Percentiles rank a stretch among this genome's conserved stretches.
Conservation (phyloP, 2,113 vertebrate species). For the Rhizomys pruinosus region DNA sequence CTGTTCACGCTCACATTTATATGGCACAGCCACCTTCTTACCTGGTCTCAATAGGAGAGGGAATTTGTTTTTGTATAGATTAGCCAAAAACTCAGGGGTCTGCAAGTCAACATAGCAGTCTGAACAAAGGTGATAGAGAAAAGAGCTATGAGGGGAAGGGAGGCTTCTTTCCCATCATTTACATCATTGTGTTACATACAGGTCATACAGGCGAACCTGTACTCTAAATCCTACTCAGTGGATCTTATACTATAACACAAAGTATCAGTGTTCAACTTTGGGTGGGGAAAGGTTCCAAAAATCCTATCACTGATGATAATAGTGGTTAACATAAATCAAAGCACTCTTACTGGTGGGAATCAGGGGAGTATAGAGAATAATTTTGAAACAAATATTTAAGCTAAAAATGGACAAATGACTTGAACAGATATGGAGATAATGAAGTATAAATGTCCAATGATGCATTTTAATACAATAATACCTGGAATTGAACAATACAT, state of each 20-base stretch:
- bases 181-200: neutral
- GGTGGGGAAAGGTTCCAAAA: neutral
- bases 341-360: too few relatives aligned
- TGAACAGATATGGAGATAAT: neutral
- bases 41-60: neutral
- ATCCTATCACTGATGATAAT: neutral
- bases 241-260: too few relatives aligned
- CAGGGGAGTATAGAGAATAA: too few relatives aligned
- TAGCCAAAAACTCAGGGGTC: rapidly evolving
- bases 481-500: neutral
- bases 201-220: too few relatives aligned
- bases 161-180: neutral
- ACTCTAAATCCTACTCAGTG: too few relatives aligned
- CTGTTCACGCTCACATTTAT: neutral
- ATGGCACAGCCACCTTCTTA: neutral
- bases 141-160: too few relatives aligned
- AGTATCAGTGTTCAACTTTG: neutral
- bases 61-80: neutral
- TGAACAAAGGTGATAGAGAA: neutral
- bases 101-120: too few relatives aligned
- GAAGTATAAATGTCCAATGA: neutral
- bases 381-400: neutral
- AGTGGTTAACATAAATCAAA: neutral
- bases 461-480: too few relatives aligned
- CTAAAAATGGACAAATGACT: neutral